A percentile compares a stretch with the other conserved stretches of the same genome.
Conservation (phyloP, 1,140 invertebrate genomes). For the Pectinophora gossypiella region DNA sequence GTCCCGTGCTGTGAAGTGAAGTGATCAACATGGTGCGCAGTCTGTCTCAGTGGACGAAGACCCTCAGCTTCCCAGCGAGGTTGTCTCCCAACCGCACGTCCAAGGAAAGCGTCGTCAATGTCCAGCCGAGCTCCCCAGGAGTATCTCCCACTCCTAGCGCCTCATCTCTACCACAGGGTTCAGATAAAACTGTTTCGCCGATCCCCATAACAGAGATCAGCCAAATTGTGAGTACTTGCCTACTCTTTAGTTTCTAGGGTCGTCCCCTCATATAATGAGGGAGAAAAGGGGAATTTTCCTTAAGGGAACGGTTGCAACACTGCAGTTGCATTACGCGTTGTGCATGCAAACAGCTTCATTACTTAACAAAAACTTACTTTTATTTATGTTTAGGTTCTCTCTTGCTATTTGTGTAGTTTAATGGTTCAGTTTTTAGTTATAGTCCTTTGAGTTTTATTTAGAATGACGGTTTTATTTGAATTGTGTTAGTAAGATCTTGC, state of each 20-base stretch:
- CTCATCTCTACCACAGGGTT: constrained; percentile 67
- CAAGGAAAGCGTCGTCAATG: constrained; percentile 80
- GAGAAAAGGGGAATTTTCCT: not conserved
- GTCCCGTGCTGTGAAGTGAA: constrained; percentile 62
- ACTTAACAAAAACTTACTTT: not conserved
- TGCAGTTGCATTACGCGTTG: constrained; percentile 15
- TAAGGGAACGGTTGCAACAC: constrained; percentile 7
- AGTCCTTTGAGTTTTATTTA: no score
- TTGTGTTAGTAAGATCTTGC: no score
- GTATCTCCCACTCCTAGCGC: constrained; percentile 72
- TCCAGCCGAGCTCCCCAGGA: constrained; percentile 65
- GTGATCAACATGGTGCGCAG: constrained; percentile 85
- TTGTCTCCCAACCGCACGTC: constrained; percentile 85
- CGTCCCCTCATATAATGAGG: not conserved
- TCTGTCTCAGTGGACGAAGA: constrained; percentile 91
- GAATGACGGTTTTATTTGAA: no score
- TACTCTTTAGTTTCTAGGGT: not conserved
- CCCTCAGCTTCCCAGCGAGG: constrained; percentile 88
- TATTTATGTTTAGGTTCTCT: no score
- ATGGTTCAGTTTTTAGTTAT: not conserved
- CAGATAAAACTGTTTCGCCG: constrained; percentile 68
- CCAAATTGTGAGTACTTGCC: constrained; percentile 77
- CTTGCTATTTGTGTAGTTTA: not conserved
- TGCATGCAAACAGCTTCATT: constrained; percentile 26
- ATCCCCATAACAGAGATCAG: constrained; percentile 79